Evolutionary conservation across 2,888 invertebrate species (phyloP), one percentile per base, ranked within the genome.

Genomic region (Athetis lepigone): DNA sequence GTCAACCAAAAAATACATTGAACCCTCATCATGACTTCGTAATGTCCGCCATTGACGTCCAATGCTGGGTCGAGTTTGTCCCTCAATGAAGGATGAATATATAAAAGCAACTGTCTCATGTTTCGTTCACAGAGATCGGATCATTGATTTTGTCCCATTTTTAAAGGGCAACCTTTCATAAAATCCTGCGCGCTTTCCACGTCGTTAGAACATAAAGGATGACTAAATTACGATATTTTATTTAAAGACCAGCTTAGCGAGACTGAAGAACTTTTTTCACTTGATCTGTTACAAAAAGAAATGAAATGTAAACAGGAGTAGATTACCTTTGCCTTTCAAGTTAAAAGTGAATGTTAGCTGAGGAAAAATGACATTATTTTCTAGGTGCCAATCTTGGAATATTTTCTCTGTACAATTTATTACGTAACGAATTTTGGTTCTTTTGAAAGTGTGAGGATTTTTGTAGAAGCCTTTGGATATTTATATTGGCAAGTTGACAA

Each of bases 91-190:
- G 13, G 69, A 29, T 46, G 61, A 62, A 69, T 55, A 50, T 75
- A 39, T 75, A 58, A 49, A 64, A 50, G 49, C 43, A 51, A 70
- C 57, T 40, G 51, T 27, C 27, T n/a, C 50, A 23, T 46, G 8
- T 9, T 36, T 36, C 46, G 33, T 21, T 40, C 46, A 67, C 13
- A 45, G 37, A 36, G 36, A 59, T 47, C 64, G 64, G 56, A 42
- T 76, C 75, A 77, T 77, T 75, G 75, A 77, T 77, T 77, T 77
- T 68, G 64, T 75, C 43, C 57, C 54, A 54, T 66, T 65, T 77
- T 70, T 51, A 58, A 71, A 74, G 39, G 52, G 21, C 42, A 36
- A 42, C 57, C 68, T 60, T 67, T 59, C 46, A 60, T 46, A 49
- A 60, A 57, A 49, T 49, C 33, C 46, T 51, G 29, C 51, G 39